phyloP scores from a whole-genome alignment of 2,113 vertebrate species.

The Mustela nigripes region DNA sequence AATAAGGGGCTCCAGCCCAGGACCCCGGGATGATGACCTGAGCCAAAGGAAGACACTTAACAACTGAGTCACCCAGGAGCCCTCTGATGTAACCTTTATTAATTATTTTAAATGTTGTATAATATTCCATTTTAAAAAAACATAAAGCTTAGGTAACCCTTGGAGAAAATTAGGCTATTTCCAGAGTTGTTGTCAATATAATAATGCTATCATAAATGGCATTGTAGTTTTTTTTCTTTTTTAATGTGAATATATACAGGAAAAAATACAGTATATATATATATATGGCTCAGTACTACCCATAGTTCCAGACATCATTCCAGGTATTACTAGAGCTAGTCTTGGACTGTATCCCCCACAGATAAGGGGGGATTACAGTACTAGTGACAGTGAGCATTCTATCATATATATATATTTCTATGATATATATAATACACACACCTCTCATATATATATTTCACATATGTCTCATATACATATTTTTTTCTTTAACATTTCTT shows the following conservation, averaged over 20 bases:
- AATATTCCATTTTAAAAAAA: conserved; percentile 9
- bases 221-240: neutral
- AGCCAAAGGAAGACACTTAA: too few species aligned
- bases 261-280: neutral
- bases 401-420: neutral
- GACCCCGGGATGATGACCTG: too few species aligned
- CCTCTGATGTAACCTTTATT: neutral
- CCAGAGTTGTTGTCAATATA: neutral
- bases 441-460: neutral
- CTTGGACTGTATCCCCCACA: neutral
- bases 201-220: neutral
- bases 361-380: neutral
- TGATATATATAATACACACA: neutral
- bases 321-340: neutral
- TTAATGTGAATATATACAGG: too few species aligned
- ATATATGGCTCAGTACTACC: neutral
- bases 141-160: neutral
- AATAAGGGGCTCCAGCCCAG: too few species aligned
- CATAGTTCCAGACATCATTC: neutral
- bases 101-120: conserved; percentile 41
- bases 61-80: too few species aligned
- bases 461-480: neutral
- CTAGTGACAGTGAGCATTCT: neutral
- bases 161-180: neutral
- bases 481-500: neutral